Evolutionary conservation across 2,888 invertebrate genomes (phyloP), one percentile per base, ranked within the genome.

Genomic region (Coelopa pilipes): DNA sequence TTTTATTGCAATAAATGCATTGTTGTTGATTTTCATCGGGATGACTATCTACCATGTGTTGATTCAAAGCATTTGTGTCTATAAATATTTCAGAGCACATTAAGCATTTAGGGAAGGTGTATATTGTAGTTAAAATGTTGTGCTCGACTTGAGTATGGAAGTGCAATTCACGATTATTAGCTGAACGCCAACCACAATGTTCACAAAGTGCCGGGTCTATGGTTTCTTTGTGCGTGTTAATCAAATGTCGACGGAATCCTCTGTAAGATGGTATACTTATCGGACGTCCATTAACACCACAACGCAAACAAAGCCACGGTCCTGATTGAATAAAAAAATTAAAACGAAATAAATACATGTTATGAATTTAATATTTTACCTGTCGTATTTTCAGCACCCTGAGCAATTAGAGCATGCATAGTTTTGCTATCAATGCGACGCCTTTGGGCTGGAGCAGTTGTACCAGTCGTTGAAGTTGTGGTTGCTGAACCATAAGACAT

Each of bases 71-170:
- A 3, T 89, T 89, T 81, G 93, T 91, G 75, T 92, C 93, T n/a
- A 94, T 85, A 19, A 94, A 95, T 63, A 95, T 89, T 63, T 82
- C 80, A 49, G 90, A 90, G 83, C 96, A 96, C 68, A 90, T 88
- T 74, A 91, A 90, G 85, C 96, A 96, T 84, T 93, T 93, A 0
- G 95, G 95, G 83, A 95, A 96, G 73, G 89, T 89, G 84, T 92
- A 92, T 69, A 90, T 90, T 66, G 91, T 88, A 1, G 94, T 92
- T 10, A 94, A 93, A 50, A 95, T 89, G 75, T 92, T 92, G 88
- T 96, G 96, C 81, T 94, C 94, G 0, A 92, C 91, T 80, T 93
- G 93, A 84, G 94, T 88, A 85, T 96, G 96, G 84, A 94, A 93
- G 81, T 93, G 88, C 75, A 95, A 89, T 77, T 93, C 90, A 79